Evolutionary conservation across 2,888 invertebrate species (phyloP), one percentile per base, ranked within the genome.

Genomic region (Dryococelus australis): DNA sequence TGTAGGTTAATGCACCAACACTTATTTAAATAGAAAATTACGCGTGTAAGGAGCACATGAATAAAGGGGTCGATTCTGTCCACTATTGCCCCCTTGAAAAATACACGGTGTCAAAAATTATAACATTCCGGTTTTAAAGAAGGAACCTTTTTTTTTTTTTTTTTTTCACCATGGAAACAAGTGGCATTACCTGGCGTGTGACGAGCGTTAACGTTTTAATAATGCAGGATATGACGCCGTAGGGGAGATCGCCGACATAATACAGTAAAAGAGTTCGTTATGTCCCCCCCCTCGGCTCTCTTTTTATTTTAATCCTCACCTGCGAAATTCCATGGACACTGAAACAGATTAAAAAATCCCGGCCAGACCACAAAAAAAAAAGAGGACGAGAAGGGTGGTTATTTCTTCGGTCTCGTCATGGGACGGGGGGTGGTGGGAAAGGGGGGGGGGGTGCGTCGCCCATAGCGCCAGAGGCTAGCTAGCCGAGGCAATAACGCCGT

Each of bases 261-360:
- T 65, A 65, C 65, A 65, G 13, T 65, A 65, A 65, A 65, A 65
- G 65, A 65, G 65, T 65, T 65, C 65, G 65, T 65, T 65, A 65
- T 5, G 16, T 8, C 47, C 47, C 12, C 47, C 12, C 12, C 12
- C 12, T 47, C 12, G 9, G 12, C 47, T 12, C 47, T 47, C 47
- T 12, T 47, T 12, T 47, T 47, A 6, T 47, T 47, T 47, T 9
- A 9, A 47, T 47, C 47, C 47, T 47, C 9, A 6, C 47, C 10
- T 24, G 65, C 65, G 65, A 65, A 65, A 65, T 65, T 65, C 65
- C 65, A 65, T 24, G 65, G 65, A 20, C 20, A 20, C 65, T 65
- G 65, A 24, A 65, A 65, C 65, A 65, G 65, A 65, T 65, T 65
- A 65, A 65, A 65, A 65, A 65, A 65, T 65, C 65, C 65, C 65